phyloP scores from a whole-genome alignment of 2,113 vertebrate genomes.

The Amia ocellicauda region DNA sequence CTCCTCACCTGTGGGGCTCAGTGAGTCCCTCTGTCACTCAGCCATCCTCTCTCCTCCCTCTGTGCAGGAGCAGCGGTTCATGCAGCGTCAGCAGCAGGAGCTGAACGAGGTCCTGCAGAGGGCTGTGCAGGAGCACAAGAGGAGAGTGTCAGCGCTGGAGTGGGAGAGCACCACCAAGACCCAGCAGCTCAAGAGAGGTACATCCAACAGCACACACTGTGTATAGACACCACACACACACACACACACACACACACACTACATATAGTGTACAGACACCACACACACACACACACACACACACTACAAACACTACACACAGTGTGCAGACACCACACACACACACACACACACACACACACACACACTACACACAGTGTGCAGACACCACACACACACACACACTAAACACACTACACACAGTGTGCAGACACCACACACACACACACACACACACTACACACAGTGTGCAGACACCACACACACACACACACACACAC shows the following conservation, averaged over 20 bases:
- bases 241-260: no score
- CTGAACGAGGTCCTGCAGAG: slow-evolving; percentile 57
- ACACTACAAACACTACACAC: neutral
- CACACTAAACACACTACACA: no score
- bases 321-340: neutral
- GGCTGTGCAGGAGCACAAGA: slow-evolving; percentile 60
- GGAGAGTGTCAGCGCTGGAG: slow-evolving; percentile 53
- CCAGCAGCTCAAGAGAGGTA: slow-evolving; percentile 59
- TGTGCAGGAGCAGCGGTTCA: slow-evolving; percentile 57
- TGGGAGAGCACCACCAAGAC: slow-evolving; percentile 54
- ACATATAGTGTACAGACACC: neutral
- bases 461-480: neutral
- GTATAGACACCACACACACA: neutral
- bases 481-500: neutral
- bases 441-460: neutral
- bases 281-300: neutral
- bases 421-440: no score
- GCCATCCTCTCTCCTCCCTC: neutral
- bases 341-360: neutral
- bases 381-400: neutral
- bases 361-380: neutral
- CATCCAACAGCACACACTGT: neutral
- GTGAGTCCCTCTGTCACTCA: no score
- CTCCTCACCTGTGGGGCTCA: no score
- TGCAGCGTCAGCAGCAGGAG: slow-evolving; percentile 61